phyloP scores from a whole-genome alignment of 2,888 invertebrate species.

The Atherix ibis region DNA sequence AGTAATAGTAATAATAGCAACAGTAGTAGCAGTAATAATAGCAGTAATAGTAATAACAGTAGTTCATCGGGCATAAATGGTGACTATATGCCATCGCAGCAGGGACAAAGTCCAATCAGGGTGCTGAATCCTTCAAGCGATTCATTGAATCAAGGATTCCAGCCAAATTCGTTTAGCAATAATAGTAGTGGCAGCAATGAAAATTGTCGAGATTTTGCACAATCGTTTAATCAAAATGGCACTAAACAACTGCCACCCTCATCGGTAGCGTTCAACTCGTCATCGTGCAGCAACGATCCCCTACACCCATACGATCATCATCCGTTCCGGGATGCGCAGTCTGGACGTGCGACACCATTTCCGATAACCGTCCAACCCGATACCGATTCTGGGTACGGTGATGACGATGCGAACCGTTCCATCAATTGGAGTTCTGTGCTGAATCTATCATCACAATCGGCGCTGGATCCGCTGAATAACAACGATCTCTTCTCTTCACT shows the following conservation, averaged over 20 bases:
- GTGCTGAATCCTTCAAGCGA: neutral
- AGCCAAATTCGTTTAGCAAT: constrained; percentile 12
- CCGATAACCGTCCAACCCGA: constrained; percentile 37
- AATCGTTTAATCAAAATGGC: constrained; percentile 5
- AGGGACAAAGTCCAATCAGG: neutral
- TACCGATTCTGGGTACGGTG: constrained; percentile 61
- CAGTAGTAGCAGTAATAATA: constrained; percentile 7
- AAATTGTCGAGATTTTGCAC: constrained; percentile 19
- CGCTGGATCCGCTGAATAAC: constrained; percentile 65
- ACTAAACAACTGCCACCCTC: constrained; percentile 5
- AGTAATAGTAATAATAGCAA: constrained; percentile 13
- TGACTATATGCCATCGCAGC: neutral
- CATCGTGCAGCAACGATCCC: constrained; percentile 13
- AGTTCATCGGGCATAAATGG: constrained; percentile 12
- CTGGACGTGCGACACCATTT: constrained; percentile 55
- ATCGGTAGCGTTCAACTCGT: constrained; percentile 3
- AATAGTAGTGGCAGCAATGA: constrained; percentile 6
- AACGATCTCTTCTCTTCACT: constrained; percentile 46
- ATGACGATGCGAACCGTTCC: constrained; percentile 56
- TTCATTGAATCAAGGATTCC: neutral
- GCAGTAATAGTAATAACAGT: constrained; percentile 10
- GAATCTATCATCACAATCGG: constrained; percentile 71
- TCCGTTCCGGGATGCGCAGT: constrained; percentile 31
- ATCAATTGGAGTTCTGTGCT: constrained; percentile 88
- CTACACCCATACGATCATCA: constrained; percentile 31